Evolutionary conservation across 1,140 invertebrate genomes (phyloP).

Genomic region (Drosophila sp.): DNA sequence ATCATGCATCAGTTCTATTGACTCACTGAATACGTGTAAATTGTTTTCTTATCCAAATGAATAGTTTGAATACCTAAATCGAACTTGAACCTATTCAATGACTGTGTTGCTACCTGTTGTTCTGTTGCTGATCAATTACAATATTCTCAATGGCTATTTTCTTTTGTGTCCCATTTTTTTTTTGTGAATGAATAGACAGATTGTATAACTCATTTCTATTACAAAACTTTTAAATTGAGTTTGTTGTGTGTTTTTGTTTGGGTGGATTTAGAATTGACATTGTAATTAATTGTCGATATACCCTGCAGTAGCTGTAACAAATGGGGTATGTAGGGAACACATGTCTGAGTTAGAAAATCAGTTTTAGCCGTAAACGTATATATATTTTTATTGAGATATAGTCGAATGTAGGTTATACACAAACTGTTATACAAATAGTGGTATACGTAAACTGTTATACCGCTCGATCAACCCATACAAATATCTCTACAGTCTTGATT

Average conservation of each 20-base stretch:
- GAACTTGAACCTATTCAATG: constrained; percentile 24
- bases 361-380: too few species aligned
- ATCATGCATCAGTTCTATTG: neutral
- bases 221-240: constrained; percentile 2
- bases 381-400: too few species aligned
- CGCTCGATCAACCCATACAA: neutral
- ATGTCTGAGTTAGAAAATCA: too few species aligned
- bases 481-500: too few species aligned
- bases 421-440: neutral
- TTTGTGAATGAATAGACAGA: constrained; percentile 6
- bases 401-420: too few species aligned
- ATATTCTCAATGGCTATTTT: constrained; percentile 12
- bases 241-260: neutral
- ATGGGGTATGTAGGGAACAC: too few species aligned
- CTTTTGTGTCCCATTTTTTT: neutral
- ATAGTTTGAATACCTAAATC: constrained; percentile 12
- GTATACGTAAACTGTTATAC: neutral
- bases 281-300: constrained; percentile 6
- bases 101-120: constrained; percentile 1
- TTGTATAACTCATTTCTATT: constrained; percentile 9
- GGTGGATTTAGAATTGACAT: constrained; percentile 7
- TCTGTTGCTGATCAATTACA: constrained; percentile 8
- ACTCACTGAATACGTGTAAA: constrained; percentile 1
- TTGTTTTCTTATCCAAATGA: neutral
- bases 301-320: neutral